phyloP scores from a whole-genome alignment of 1,140 invertebrate genomes.

The Cecropterus lyciades region DNA sequence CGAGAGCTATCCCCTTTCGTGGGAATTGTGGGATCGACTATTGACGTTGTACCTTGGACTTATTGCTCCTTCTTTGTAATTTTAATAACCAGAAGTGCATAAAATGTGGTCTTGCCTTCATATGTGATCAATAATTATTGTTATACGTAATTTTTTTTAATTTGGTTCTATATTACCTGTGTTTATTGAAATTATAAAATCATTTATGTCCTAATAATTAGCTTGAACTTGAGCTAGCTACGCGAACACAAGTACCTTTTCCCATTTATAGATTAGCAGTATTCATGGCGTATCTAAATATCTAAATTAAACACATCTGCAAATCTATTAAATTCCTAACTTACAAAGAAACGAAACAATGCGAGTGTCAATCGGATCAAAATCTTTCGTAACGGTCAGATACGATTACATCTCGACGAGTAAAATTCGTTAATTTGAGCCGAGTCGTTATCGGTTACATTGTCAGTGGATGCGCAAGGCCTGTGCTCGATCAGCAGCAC shows the following conservation, averaged over 20 bases:
- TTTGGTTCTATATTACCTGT: no score
- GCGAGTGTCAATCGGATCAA: neutral
- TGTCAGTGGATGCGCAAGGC: conserved; percentile 35
- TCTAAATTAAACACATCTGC: conserved; percentile 12
- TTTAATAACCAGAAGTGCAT: conserved; percentile 9
- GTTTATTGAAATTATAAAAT: no score
- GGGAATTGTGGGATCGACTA: conserved; percentile 60
- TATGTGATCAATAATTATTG: no score
- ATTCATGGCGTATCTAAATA: conserved; percentile 5
- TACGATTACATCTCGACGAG: conserved; percentile 36
- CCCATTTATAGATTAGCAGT: neutral
- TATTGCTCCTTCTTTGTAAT: conserved; percentile 55
- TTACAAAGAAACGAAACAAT: conserved; percentile 12
- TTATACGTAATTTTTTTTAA: no score
- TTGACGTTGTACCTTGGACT: conserved; percentile 52
- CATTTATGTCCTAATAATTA: no score
- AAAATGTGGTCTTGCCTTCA: neutral
- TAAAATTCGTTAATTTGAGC: conserved; percentile 41
- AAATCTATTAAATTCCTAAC: conserved; percentile 10
- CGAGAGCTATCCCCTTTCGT: conserved; percentile 63
- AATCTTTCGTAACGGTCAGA: conserved; percentile 36
- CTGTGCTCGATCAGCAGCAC: conserved; percentile 53
- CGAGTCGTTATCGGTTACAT: conserved; percentile 40
- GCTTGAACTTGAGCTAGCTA: no score
- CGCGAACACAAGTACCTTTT: no score